Conservation (phyloP, 2,888 invertebrate species). For the Copidosoma aretas region DNA sequence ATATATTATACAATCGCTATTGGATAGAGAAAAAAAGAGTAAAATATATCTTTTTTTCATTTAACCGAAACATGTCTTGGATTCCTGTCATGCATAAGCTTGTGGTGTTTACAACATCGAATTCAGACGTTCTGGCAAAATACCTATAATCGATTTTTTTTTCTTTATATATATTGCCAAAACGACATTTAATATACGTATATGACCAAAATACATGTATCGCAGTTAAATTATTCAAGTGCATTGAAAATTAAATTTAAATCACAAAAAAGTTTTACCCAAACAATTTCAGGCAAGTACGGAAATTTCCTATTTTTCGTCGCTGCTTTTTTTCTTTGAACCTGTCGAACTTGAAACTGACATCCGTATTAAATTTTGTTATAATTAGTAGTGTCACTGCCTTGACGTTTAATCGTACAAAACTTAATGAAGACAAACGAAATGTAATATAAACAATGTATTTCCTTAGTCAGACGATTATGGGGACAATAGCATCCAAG, state of each 20-base stretch:
- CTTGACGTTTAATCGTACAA: constrained; percentile 34
- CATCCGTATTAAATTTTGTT: constrained; percentile 15
- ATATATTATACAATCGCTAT: constrained; percentile 21
- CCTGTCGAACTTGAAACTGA: constrained; percentile 21
- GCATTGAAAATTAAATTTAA: too few relatives aligned
- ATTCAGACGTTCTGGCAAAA: constrained; percentile 1
- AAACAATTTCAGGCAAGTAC: constrained; percentile 33
- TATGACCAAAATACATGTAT: neutral
- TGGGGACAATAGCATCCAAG: constrained; percentile 9
- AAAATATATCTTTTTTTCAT: neutral
- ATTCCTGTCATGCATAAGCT: neutral
- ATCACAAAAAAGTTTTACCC: constrained; percentile 31
- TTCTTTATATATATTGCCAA: constrained; percentile 56
- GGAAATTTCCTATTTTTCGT: constrained; percentile 33
- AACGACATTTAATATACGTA: constrained; percentile 47
- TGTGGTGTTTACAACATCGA: constrained; percentile 21
- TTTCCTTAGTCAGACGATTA: constrained; percentile 12
- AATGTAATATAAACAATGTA: neutral
- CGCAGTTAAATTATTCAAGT: neutral
- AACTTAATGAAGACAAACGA: constrained; percentile 34
- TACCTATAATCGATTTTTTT: constrained; percentile 46
- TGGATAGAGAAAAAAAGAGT: constrained; percentile 33
- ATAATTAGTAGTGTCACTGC: constrained; percentile 23
- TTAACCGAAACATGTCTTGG: constrained; percentile 1
- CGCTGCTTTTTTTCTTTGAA: constrained; percentile 26